Base-by-base conservation (phyloP, 2,888 invertebrate genomes). In the Drosophila acutilabella region DNA sequence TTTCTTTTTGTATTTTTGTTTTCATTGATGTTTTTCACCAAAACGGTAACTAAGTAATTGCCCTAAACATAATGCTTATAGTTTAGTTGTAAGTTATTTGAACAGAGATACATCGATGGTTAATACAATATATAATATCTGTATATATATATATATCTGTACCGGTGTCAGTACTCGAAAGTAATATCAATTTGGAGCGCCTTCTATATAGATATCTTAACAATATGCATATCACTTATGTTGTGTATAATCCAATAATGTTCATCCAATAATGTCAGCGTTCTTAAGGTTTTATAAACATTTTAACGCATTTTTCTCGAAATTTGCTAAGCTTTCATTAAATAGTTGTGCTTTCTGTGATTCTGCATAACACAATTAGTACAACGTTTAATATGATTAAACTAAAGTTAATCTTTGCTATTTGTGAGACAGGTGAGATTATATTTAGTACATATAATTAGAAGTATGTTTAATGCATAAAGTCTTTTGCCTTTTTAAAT, bases 71-170 rank as follows among this genome's bases (percentile, higher is more conserved):
- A 64, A 48, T 65, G 66, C 57, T 66, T 82, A 74, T 53, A 61
- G 64, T 64, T 68, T 77, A 78, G 44, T 61, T 67, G 54, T 71
- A 73, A 74, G 38, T 66, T 54, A 56, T 70, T 73, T 74, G 61
- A 74, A 77, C 78, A 77, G 74, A 71, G 58, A 78, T 66, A 77
- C 76, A 74, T 73, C 74, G 78, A 78, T 78, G 74, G 74, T 54
- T 73, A 77, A 41, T 73, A 73, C 58, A 73, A 56, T 58, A 56
- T 47, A 30, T 56, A 44, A 38, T 58, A 56, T 52, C 20, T 61
- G 44, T 36, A 33, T 73, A 68, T 59, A 61, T 36, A 33, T 73
- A 68, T 59, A 61, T 53, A 41, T 70, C 20, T 53, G 45, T 59
- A 56, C 30, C 33, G 40, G 44, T 44, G 40, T 41, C 40, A 14